Percentiles rank a stretch among this genome's conserved stretches.
These are phyloP conservation scores for Pseudococcus viburni DNA, from an alignment of 2,888 invertebrate genomes.

Conservation along the genomic window DNA sequence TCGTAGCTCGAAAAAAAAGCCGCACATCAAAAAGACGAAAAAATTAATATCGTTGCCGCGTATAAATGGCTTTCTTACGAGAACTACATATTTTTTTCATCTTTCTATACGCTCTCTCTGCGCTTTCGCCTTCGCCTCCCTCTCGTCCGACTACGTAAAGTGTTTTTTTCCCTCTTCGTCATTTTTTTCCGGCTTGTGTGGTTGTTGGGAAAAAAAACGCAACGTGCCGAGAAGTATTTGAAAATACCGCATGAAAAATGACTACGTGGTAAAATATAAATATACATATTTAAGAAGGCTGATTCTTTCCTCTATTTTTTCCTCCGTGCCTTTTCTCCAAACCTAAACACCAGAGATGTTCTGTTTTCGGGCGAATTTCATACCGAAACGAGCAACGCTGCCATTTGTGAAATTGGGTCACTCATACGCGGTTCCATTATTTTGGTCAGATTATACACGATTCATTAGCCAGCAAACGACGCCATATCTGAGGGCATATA, in stretches of 20 bases:
- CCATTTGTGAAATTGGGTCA: constrained; percentile 7
- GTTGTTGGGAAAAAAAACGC: background rate
- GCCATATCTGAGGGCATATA: background rate
- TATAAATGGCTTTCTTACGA: constrained; percentile 51
- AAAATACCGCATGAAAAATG: constrained; percentile 39
- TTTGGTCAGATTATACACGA: constrained; percentile 14
- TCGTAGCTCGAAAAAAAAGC: constrained; percentile 43
- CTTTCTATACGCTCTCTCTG: background rate
- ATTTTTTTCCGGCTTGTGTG: background rate
- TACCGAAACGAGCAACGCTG: background rate
- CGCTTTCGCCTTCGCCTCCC: too few species aligned
- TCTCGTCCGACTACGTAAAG: background rate
- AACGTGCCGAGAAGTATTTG: constrained; percentile 29
- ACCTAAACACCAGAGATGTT: background rate
- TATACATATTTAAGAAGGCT: constrained; percentile 30
- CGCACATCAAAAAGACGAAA: constrained; percentile 41
- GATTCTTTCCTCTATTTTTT: background rate
- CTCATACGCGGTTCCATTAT: constrained; percentile 5
- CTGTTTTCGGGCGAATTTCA: background rate
- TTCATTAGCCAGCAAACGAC: background rate
- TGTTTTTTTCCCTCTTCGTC: constrained; percentile 4
- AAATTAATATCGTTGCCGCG: constrained; percentile 44
- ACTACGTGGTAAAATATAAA: constrained; percentile 39
- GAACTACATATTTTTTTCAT: constrained; percentile 32
- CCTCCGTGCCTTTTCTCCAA: background rate